Percentiles rank a stretch among this genome's conserved stretches.
phyloP scores from a whole-genome alignment of 1,140 invertebrate genomes.

The Hylaeus volcanicus region DNA sequence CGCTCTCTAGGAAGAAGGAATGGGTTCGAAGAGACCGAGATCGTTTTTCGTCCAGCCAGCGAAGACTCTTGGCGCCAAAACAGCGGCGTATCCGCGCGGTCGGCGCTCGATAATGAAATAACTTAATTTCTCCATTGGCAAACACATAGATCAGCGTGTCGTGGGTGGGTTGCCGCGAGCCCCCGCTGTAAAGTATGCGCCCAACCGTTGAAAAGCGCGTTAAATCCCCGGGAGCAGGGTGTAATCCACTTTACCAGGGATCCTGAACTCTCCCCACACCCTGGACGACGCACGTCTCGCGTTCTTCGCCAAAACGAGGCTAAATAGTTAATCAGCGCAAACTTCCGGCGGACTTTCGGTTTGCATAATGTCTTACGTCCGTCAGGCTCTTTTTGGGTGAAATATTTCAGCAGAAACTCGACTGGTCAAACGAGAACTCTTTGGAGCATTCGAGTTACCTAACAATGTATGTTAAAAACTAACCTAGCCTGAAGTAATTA shows the following conservation, averaged over 20 bases:
- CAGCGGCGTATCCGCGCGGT: conserved; percentile 33
- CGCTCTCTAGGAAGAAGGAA: too few species aligned
- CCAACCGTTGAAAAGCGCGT: conserved; percentile 43
- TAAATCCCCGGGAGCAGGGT: conserved; percentile 17
- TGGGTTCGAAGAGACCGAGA: background rate
- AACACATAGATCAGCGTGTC: conserved; percentile 63
- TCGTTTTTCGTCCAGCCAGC: conserved; percentile 20
- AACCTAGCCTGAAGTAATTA: too few species aligned
- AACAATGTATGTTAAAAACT: too few species aligned
- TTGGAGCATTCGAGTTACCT: too few species aligned
- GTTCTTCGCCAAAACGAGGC: conserved; percentile 15
- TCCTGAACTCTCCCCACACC: conserved; percentile 7
- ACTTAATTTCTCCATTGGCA: conserved; percentile 60
- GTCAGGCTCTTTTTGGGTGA: background rate
- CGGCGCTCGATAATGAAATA: conserved; percentile 61
- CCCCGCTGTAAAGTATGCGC: conserved; percentile 55
- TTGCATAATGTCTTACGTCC: conserved; percentile 16
- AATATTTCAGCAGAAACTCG: background rate
- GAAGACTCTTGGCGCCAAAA: conserved; percentile 60
- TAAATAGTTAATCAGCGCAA: conserved; percentile 32
- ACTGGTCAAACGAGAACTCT: background rate
- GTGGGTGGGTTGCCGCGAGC: too few species aligned
- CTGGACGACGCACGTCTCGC: background rate
- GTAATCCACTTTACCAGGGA: conserved; percentile 59
- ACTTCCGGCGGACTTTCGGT: conserved; percentile 9